These are phyloP conservation scores for Oceanodroma tethys DNA, from an alignment of 2,113 vertebrate species.

Conservation along the genomic window DNA sequence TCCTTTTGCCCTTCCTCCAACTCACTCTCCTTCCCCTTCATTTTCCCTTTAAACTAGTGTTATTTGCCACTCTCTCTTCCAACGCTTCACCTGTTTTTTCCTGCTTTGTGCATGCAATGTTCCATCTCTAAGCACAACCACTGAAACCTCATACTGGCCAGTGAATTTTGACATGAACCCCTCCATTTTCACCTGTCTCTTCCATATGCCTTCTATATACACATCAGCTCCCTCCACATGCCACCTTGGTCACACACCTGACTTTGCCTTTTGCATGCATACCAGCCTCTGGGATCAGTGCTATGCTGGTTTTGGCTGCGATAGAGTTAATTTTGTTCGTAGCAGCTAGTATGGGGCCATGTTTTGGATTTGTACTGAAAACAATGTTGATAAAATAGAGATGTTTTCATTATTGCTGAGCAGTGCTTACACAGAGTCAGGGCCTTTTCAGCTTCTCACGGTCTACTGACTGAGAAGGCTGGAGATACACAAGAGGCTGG, in stretches of 20 bases:
- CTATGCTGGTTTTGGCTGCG: too few relatives aligned
- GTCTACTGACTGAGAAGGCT: too few relatives aligned
- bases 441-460: too few relatives aligned
- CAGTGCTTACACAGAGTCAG: too few relatives aligned
- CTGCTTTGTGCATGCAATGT: rapidly evolving
- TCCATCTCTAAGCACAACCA: background rate
- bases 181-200: background rate
- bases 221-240: background rate
- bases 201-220: background rate
- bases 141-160: background rate
- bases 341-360: too few relatives aligned
- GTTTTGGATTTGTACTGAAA: too few relatives aligned
- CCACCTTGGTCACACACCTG: background rate
- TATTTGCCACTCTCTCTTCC: background rate
- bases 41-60: background rate
- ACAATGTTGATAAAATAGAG: too few relatives aligned
- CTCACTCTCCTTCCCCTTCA: background rate
- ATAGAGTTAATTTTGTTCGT: too few relatives aligned
- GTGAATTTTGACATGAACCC: background rate
- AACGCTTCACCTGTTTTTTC: background rate
- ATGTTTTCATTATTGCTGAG: too few relatives aligned
- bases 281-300: background rate
- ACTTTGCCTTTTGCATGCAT: background rate
- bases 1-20: background rate
- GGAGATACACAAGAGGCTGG: too few relatives aligned